Evolutionary conservation across 1,140 invertebrate species (phyloP).

Genomic region (Tyrophagus putrescentiae): DNA sequence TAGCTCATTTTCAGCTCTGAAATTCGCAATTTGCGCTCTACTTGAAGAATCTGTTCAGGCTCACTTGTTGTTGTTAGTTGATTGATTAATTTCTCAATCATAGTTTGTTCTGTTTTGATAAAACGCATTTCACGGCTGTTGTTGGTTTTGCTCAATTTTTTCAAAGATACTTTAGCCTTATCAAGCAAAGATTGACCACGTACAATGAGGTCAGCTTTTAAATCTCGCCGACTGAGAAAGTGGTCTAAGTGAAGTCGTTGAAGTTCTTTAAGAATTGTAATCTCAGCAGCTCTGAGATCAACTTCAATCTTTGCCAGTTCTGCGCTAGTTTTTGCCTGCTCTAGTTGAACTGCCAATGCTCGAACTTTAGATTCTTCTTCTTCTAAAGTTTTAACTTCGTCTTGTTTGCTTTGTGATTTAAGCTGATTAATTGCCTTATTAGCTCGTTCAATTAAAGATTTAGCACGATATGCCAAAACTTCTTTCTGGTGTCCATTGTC

Average conservation of each 20-base stretch:
- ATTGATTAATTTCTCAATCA: not conserved
- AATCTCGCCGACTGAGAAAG: not conserved
- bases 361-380: not conserved
- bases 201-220: not conserved
- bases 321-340: not conserved
- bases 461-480: not conserved
- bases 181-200: not conserved
- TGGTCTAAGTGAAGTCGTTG: not conserved
- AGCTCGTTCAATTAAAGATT: not conserved
- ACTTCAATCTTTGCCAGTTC: not conserved
- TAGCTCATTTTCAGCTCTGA: not conserved
- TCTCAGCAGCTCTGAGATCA: not conserved
- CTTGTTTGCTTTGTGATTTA: not conserved
- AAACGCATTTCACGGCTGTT: not conserved
- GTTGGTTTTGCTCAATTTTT: not conserved
- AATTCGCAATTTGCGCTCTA: not conserved
- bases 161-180: not conserved
- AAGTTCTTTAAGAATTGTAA: not conserved
- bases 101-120: not conserved
- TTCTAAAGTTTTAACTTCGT: not conserved
- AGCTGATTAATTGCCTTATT: not conserved
- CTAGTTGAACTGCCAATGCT: not conserved
- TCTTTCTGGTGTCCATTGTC: not conserved
- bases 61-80: not conserved
- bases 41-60: not conserved